Evolutionary conservation across 1,140 invertebrate species (phyloP).

Genomic region (Drosophila nikananu): DNA sequence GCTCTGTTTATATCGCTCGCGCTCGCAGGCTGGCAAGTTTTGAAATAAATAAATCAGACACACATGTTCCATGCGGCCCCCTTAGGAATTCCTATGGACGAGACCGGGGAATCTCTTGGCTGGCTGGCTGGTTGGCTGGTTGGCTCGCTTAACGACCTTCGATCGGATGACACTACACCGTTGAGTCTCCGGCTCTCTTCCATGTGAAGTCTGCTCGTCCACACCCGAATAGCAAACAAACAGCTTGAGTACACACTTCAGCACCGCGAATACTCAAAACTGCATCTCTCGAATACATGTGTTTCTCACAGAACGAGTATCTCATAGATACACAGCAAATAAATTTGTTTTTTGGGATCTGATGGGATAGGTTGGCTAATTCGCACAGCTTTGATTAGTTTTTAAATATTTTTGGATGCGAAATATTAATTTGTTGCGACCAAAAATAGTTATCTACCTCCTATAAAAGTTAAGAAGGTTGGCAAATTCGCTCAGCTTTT

Average conservation of each 20-base stretch:
- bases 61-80: slow-evolving; percentile 19
- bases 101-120: slow-evolving; percentile 14
- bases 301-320: slow-evolving; percentile 14
- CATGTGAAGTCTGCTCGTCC: slow-evolving; percentile 21
- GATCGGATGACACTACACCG: slow-evolving; percentile 46
- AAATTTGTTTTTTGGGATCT: not conserved
- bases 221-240: slow-evolving; percentile 32
- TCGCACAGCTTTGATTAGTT: not conserved
- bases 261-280: slow-evolving; percentile 17
- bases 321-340: slow-evolving; percentile 11
- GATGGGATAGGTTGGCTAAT: not conserved
- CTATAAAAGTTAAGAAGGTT: too few species aligned
- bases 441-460: not conserved
- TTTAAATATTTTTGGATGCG: not conserved
- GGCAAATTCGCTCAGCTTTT: too few species aligned
- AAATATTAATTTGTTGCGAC: not conserved
- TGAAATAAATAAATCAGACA: slow-evolving; percentile 45
- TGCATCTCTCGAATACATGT: slow-evolving; percentile 35
- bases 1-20: slow-evolving; percentile 34
- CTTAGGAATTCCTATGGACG: slow-evolving; percentile 30
- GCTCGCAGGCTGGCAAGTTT: slow-evolving; percentile 28
- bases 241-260: slow-evolving; percentile 30
- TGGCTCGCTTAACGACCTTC: slow-evolving; percentile 30
- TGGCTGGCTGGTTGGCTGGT: slow-evolving; percentile 1
- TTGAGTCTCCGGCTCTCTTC: not conserved